Evolutionary conservation across 1,140 invertebrate genomes (phyloP).

Genomic region (Brachionus paranguensis): DNA sequence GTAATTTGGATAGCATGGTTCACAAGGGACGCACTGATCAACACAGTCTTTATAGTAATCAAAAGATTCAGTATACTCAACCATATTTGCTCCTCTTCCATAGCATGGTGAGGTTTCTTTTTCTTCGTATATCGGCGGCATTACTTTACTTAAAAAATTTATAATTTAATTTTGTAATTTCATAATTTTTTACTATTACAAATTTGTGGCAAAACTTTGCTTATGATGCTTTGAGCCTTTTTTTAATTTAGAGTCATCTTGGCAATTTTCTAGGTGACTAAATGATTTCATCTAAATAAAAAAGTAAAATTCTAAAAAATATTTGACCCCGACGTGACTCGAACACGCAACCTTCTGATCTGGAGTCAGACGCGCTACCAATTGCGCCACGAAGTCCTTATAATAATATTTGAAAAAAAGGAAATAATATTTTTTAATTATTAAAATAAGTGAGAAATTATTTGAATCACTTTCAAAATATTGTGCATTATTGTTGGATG

Average conservation of each 20-base stretch:
- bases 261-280: neutral
- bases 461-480: no score
- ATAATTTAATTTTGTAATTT: neutral
- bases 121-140: neutral
- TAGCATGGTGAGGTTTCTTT: neutral
- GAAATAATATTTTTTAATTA: neutral
- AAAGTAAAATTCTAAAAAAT: neutral
- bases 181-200: neutral
- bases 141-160: neutral
- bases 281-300: neutral
- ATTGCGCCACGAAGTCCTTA: constrained; percentile 40
- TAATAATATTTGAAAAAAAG: neutral
- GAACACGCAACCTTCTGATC: constrained; percentile 42
- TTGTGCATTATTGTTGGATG: no score
- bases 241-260: neutral
- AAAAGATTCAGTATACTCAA: neutral
- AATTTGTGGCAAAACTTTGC: neutral
- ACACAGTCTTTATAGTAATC: neutral
- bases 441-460: no score
- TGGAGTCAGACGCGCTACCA: constrained; percentile 42
- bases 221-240: neutral
- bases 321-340: constrained; percentile 41
- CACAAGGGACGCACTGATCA: neutral
- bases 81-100: neutral
- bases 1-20: neutral